phyloP scores from a whole-genome alignment of 2,888 invertebrate genomes.

The Microctonus hyperodae region DNA sequence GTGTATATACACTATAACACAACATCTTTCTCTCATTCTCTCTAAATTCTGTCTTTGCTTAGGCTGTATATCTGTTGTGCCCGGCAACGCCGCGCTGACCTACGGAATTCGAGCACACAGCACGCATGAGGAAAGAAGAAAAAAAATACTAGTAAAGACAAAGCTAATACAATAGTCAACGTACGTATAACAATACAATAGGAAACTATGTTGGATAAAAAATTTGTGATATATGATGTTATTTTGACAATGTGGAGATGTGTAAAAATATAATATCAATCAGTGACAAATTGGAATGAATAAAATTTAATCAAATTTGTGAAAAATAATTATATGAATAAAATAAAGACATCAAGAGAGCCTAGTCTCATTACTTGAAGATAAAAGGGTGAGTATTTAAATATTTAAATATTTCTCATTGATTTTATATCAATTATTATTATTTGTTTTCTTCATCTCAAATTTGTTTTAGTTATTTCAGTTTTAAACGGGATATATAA shows the following conservation, averaged over 20 bases:
- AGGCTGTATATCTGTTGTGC: background rate
- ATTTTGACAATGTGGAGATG: conserved; percentile 12
- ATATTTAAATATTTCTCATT: background rate
- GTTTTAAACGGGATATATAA: background rate
- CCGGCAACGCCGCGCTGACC: background rate
- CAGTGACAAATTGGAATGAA: no score
- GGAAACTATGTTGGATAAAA: no score
- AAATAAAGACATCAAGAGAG: background rate
- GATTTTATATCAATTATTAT: no score
- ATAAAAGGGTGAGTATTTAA: conserved; percentile 46
- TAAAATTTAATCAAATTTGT: no score
- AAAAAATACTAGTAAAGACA: conserved; percentile 13
- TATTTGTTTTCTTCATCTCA: background rate
- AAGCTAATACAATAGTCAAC: background rate
- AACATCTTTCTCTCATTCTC: background rate
- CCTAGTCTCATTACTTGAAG: conserved; percentile 26
- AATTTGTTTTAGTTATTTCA: background rate
- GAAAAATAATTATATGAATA: no score
- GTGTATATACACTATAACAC: conserved; percentile 9
- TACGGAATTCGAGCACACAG: conserved; percentile 17
- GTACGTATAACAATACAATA: no score
- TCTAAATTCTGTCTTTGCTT: background rate
- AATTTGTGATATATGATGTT: conserved; percentile 19
- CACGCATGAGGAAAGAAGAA: background rate
- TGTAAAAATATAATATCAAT: background rate